phyloP scores from a whole-genome alignment of 2,888 invertebrate species.

The Agrotis exclamationis region DNA sequence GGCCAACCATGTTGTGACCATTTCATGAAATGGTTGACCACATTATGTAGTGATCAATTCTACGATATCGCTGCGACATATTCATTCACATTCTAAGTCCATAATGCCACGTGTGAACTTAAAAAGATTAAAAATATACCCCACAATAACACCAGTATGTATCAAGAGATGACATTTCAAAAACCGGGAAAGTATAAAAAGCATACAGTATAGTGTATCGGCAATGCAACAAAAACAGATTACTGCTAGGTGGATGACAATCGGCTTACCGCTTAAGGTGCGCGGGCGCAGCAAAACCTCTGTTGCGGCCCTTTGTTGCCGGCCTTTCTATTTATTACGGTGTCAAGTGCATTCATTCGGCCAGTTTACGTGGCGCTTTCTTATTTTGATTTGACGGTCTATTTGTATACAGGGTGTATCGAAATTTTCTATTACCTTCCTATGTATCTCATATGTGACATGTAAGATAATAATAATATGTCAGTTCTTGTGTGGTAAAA shows the following conservation, averaged over 20 bases:
- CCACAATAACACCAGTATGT: constrained; percentile 33
- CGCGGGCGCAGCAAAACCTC: constrained; percentile 73
- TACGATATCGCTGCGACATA: too few species aligned
- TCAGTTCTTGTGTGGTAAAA: too few species aligned
- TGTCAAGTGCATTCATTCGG: constrained; percentile 84
- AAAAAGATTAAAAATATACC: constrained; percentile 39
- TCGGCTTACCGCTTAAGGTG: constrained; percentile 72
- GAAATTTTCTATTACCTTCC: constrained; percentile 10
- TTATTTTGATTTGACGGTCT: constrained; percentile 72
- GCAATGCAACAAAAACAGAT: constrained; percentile 75
- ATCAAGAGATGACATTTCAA: constrained; percentile 50
- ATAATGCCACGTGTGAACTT: constrained; percentile 40
- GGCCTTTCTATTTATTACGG: constrained; percentile 83
- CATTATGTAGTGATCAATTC: too few species aligned
- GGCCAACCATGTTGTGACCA: too few species aligned
- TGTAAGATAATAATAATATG: too few species aligned
- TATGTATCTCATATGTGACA: too few species aligned
- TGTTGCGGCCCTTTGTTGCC: constrained; percentile 74
- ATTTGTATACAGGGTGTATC: constrained; percentile 71
- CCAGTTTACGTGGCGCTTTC: constrained; percentile 81
- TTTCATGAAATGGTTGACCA: too few species aligned
- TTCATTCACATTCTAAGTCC: background rate
- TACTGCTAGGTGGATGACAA: constrained; percentile 73
- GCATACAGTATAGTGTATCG: constrained; percentile 45
- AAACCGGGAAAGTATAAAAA: constrained; percentile 55